A percentile compares a stretch with the other conserved stretches of the same genome.
phyloP scores from a whole-genome alignment of 2,113 vertebrate genomes.

The Sinocyclocheilus grahami region DNA sequence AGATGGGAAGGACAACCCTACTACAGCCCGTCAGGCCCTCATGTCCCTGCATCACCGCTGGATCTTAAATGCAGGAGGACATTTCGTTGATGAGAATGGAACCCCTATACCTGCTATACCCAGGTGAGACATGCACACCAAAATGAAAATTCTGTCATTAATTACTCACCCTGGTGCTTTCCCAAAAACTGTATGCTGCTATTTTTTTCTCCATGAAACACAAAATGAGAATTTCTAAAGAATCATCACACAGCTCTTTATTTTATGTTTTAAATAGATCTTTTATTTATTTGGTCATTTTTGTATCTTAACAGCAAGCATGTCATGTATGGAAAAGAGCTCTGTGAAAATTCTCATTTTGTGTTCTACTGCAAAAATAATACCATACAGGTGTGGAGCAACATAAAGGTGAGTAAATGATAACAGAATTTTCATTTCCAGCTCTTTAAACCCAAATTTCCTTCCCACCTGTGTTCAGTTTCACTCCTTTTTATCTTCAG shows the following conservation, averaged over 20 bases:
- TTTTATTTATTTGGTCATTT: not conserved
- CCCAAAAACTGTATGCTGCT: not conserved
- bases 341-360: not conserved
- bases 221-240: not conserved
- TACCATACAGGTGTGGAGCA: not conserved
- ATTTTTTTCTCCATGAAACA: not conserved
- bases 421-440: not conserved
- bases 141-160: not conserved
- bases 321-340: not conserved
- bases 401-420: not conserved
- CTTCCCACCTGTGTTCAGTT: not conserved
- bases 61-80: slow-evolving; percentile 92
- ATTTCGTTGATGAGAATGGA: slow-evolving; percentile 93
- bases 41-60: slow-evolving; percentile 98
- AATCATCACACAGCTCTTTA: not conserved
- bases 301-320: not conserved
- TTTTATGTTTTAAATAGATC: too few relatives aligned
- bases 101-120: slow-evolving; percentile 90
- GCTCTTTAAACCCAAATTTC: not conserved
- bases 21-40: slow-evolving; percentile 88
- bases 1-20: slow-evolving; percentile 94
- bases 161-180: not conserved
- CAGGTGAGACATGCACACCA: slow-evolving; percentile 74
- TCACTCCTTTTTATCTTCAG: slow-evolving; percentile 36
- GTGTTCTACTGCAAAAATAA: not conserved